Evolutionary conservation across 2,888 invertebrate species (phyloP).

Genomic region (Spisula solida): DNA sequence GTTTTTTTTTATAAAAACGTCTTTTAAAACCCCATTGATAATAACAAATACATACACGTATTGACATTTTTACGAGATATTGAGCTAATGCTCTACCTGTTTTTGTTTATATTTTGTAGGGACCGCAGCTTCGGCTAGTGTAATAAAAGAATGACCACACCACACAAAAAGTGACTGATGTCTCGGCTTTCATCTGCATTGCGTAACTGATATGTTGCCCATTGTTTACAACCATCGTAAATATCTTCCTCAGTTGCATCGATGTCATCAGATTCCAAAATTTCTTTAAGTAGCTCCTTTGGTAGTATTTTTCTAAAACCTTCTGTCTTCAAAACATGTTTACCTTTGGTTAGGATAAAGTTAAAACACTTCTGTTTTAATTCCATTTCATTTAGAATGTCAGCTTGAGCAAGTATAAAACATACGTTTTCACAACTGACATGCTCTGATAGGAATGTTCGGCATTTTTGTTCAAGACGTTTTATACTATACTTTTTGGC

Average conservation of each 20-base stretch:
- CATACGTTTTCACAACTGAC: constrained; percentile 38
- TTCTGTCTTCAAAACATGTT: background rate
- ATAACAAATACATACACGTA: too few species aligned
- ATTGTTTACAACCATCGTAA: constrained; percentile 17
- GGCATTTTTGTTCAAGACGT: constrained; percentile 30
- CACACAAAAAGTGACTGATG: too few species aligned
- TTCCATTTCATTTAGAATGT: constrained; percentile 24
- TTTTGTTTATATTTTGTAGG: too few species aligned
- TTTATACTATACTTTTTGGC: constrained; percentile 38
- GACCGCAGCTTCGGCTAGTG: too few species aligned
- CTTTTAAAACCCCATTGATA: too few species aligned
- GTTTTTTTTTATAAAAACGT: too few species aligned
- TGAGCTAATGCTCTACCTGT: too few species aligned
- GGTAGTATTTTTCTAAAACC: background rate
- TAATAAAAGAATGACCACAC: too few species aligned
- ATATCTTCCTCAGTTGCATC: constrained; percentile 10
- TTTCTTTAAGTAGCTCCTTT: constrained; percentile 11
- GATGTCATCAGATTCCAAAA: background rate
- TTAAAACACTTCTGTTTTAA: constrained; percentile 17
- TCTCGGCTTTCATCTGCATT: background rate
- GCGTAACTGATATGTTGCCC: constrained; percentile 4
- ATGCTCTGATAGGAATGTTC: background rate
- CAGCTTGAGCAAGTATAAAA: constrained; percentile 31
- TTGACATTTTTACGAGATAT: too few species aligned
- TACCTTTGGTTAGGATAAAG: background rate